These are phyloP conservation scores for Potamarius usumacintae DNA, from an alignment of 2,113 vertebrate species.

Conservation along the genomic window DNA sequence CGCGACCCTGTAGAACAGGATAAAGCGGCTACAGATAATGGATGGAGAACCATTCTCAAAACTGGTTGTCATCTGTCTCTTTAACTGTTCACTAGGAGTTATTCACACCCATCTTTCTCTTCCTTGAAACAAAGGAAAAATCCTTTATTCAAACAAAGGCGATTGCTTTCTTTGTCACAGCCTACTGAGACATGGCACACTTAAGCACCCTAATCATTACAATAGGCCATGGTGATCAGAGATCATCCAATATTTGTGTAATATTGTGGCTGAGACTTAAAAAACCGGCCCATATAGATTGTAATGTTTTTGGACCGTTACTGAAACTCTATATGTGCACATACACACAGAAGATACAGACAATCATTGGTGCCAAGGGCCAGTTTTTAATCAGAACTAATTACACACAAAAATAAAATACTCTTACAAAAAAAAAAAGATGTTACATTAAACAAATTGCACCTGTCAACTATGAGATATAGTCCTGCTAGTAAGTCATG, in stretches of 20 bases:
- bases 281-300: neutral
- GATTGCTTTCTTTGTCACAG: constrained; percentile 13
- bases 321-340: neutral
- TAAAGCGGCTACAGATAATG: too few relatives aligned
- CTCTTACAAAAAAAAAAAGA: constrained; percentile 77
- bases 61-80: constrained; percentile 19
- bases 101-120: constrained; percentile 20
- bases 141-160: constrained; percentile 42
- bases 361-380: constrained; percentile 68
- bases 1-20: too few relatives aligned
- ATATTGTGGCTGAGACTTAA: neutral
- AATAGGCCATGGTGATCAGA: constrained; percentile 37
- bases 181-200: neutral
- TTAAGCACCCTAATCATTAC: constrained; percentile 10
- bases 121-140: neutral
- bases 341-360: constrained; percentile 62
- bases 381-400: constrained; percentile 79
- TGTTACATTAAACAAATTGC: constrained; percentile 78
- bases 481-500: constrained; percentile 72
- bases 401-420: constrained; percentile 80
- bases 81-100: neutral
- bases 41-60: neutral
- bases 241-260: neutral
- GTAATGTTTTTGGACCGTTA: neutral
- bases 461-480: constrained; percentile 76